Conservation (phyloP, 2,888 invertebrate genomes). For the Acholoe squamosa region DNA sequence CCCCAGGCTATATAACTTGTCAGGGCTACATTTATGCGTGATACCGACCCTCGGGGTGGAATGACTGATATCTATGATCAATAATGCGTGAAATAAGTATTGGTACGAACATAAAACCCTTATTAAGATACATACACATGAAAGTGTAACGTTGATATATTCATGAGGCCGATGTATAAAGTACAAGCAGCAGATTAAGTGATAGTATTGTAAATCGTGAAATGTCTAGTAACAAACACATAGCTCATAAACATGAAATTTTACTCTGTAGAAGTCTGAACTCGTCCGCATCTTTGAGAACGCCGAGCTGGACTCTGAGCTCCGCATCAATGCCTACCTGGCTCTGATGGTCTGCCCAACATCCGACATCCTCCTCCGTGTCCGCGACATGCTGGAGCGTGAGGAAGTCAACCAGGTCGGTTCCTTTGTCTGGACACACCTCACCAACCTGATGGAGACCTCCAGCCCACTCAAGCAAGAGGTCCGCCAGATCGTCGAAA, state of each 20-base stretch:
- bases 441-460: slow-evolving; percentile 93
- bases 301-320: slow-evolving; percentile 90
- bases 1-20: neutral
- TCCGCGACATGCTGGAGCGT: slow-evolving; percentile 70
- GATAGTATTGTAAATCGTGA: no score
- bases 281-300: slow-evolving; percentile 88
- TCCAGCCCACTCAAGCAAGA: slow-evolving; percentile 92
- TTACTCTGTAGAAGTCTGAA: slow-evolving; percentile 71
- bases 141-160: no score
- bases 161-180: no score
- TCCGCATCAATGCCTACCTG: slow-evolving; percentile 93
- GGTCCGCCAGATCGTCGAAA: slow-evolving; percentile 92
- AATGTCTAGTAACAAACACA: no score
- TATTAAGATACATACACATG: no score
- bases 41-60: no score
- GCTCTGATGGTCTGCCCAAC: slow-evolving; percentile 95
- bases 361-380: slow-evolving; percentile 84
- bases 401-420: slow-evolving; percentile 87
- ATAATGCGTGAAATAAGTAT: no score
- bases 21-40: no score
- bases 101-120: no score
- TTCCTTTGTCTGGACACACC: slow-evolving; percentile 97
- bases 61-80: no score
- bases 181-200: no score
- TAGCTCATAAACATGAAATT: no score